Evolutionary conservation across 2,113 vertebrate species (phyloP).

Genomic region (Hypanus sabinus): DNA sequence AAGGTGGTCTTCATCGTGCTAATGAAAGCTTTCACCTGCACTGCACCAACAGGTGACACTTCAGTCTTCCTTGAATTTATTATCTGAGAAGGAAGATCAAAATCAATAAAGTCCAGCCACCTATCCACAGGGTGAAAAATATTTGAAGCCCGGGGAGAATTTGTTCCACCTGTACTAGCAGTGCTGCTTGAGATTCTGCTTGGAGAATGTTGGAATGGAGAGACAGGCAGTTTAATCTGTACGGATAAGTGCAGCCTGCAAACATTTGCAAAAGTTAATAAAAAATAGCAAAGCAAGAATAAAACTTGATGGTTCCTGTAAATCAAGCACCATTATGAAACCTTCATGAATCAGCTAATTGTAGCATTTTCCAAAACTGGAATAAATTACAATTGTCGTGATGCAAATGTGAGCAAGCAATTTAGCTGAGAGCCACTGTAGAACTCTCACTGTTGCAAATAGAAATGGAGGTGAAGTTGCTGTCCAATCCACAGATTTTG

Average conservation of each 20-base stretch:
- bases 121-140: background rate
- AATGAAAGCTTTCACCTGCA: too few relatives aligned
- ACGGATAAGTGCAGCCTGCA: background rate
- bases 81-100: background rate
- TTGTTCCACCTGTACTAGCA: background rate
- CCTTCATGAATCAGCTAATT: slow-evolving; percentile 9
- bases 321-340: background rate
- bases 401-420: background rate
- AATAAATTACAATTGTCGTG: background rate
- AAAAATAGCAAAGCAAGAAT: background rate
- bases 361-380: background rate
- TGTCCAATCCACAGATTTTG: background rate
- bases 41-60: background rate
- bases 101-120: background rate
- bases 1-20: too few relatives aligned
- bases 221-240: background rate
- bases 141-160: background rate
- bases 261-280: background rate
- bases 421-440: background rate
- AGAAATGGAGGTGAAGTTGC: background rate
- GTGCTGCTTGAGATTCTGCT: background rate
- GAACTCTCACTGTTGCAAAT: background rate
- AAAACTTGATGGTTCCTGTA: background rate
- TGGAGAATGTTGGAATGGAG: background rate
- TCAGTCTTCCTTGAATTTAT: background rate